Conservation (phyloP, 2,888 invertebrate species). For the Cryptophagus acutangulus region DNA sequence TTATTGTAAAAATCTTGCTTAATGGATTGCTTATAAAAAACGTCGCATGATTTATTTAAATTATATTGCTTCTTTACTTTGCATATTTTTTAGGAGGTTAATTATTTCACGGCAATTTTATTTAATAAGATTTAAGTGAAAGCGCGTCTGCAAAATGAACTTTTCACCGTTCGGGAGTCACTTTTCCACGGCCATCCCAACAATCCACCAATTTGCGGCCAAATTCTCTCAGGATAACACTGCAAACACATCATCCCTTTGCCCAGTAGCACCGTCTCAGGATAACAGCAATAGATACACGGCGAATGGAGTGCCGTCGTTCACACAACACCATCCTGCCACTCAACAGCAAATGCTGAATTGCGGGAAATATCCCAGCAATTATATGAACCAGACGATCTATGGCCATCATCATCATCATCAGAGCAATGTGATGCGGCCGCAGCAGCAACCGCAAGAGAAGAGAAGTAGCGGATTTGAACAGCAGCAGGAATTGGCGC, state of each 20-base stretch:
- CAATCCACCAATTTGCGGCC: constrained; percentile 79
- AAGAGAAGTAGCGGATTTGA: constrained; percentile 31
- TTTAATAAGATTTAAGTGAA: too few relatives aligned
- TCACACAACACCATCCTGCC: constrained; percentile 46
- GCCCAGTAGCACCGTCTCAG: constrained; percentile 25
- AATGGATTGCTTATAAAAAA: too few relatives aligned
- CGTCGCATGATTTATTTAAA: too few relatives aligned
- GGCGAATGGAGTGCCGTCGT: constrained; percentile 50
- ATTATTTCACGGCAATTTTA: too few relatives aligned
- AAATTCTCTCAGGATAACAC: constrained; percentile 56
- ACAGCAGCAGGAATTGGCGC: constrained; percentile 40
- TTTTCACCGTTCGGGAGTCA: constrained; percentile 81
- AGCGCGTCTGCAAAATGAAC: constrained; percentile 59
- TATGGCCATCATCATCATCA: too few relatives aligned
- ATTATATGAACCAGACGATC: constrained; percentile 39
- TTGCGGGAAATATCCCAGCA: constrained; percentile 36
- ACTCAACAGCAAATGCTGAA: constrained; percentile 38
- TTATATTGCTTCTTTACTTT: too few relatives aligned
- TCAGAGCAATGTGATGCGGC: constrained; percentile 34
- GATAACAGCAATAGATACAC: constrained; percentile 38
- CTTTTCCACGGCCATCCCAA: constrained; percentile 71
- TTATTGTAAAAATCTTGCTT: too few relatives aligned
- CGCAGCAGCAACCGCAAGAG: constrained; percentile 38
- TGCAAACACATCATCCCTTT: constrained; percentile 21
- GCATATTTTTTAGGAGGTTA: too few relatives aligned